Base-by-base conservation (phyloP, 2,797 vertebrate species). In the Numenius phaeopus region DNA sequence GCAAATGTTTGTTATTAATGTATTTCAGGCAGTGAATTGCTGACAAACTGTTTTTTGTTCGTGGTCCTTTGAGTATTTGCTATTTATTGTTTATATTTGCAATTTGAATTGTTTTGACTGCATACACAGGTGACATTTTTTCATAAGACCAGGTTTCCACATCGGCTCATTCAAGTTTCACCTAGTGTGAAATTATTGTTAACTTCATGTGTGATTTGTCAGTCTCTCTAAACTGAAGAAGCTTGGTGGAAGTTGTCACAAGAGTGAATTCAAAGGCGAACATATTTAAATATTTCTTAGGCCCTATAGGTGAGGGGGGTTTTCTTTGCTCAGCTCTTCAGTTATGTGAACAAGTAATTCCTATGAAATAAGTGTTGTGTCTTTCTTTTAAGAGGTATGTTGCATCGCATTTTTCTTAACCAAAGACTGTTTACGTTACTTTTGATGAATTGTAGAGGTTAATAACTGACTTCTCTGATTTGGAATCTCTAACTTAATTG, bases 11-110 rank as follows among this genome's bases (percentile, higher is more conserved):
- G 52, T 50, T 86, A 55, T 69, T 77, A 29, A 40, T 50, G 19
- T 66, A 50, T 71, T 93, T 88, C 71, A 85, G 73, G 52, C 71
- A 75, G 29, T n/a, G 64, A 55, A 85, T 64, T 84, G 55, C 87
- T 94, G 92, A 90, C 79, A 82, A 57, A 10, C 3, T 67, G 4
- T 52, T 87, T 94, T 85, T 70, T 88, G 15, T 69, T 70, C 80
- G 49, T 26, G 14, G 32, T 52, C 58, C 26, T 92, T 84, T 81
- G 69, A 92, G 47, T 86, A 47, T 83, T 89, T 89, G 49, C n/a
- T 82, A 37, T 87, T 96, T 49, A 8, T 66, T 86, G 49, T 78
- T 93, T 90, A 23, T 93, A 75, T 92, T 90, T 91, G 52, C 40
- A 65, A 57, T 81, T 90, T 80, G 62, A 90, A 70, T 83, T 87